Percentiles rank a stretch among this genome's conserved stretches.
Evolutionary conservation across 2,888 invertebrate genomes (phyloP).

Genomic region (Phyto melanocephala): DNA sequence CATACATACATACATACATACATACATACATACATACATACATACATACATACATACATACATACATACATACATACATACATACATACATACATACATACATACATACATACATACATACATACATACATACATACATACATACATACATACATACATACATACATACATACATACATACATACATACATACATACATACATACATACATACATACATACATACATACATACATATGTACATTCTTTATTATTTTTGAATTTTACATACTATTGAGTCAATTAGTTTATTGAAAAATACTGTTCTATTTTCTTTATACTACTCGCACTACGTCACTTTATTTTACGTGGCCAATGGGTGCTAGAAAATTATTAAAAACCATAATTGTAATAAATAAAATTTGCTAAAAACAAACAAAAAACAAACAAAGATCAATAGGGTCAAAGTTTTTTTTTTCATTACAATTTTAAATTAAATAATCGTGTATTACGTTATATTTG

Average conservation of each 20-base stretch:
- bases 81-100: too few relatives aligned
- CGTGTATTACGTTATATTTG: slow-evolving; percentile 26
- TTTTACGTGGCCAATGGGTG: neutral
- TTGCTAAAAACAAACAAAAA: slow-evolving; percentile 12
- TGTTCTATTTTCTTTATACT: slow-evolving; percentile 10
- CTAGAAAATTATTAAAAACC: slow-evolving; percentile 25
- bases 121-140: too few relatives aligned
- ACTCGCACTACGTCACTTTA: slow-evolving; percentile 31
- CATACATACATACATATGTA: too few relatives aligned
- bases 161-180: too few relatives aligned
- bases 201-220: too few relatives aligned
- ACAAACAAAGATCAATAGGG: slow-evolving; percentile 42
- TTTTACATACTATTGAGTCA: slow-evolving; percentile 11
- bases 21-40: too few relatives aligned
- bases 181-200: too few relatives aligned
- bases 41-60: too few relatives aligned
- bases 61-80: too few relatives aligned
- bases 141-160: too few relatives aligned
- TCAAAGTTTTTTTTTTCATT: slow-evolving; percentile 36
- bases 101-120: too few relatives aligned
- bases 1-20: too few relatives aligned
- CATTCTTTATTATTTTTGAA: slow-evolving; percentile 22
- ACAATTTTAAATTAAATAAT: slow-evolving; percentile 50
- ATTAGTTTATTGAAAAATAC: slow-evolving; percentile 42
- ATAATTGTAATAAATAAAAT: slow-evolving; percentile 34